Base-by-base conservation (phyloP, 2,797 vertebrate species). In the Sibirionetta formosa region DNA sequence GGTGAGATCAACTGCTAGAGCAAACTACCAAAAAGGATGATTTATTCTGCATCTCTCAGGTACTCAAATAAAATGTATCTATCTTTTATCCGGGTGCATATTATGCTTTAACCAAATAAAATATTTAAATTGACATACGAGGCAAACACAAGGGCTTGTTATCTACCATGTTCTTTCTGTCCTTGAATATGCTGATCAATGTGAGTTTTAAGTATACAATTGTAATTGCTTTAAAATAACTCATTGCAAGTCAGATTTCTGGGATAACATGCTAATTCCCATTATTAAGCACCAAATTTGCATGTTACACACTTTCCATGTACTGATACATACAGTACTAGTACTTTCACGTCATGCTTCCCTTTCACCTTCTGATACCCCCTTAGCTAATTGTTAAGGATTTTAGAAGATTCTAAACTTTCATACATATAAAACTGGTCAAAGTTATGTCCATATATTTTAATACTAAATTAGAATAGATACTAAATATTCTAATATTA, bases 401-500 rank as follows among this genome's bases (percentile, higher is more conserved):
- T 46, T 90, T 78, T 84, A 76, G 42, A 86, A 63, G 35, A 63
- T 86, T 88, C 56, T 83, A 83, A 88, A 54, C 50, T 81, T 76
- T 56, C 3, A 0, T 53, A 36, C 33, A 11, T 72, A 63, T 94
- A 76, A 89, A 95, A 69, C 14, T 31, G 54, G 50, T 65, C 53
- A 71, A 68, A 66, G 27, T 81, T 89, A 90, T 93, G 65, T 70
- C 61, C 84, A 58, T 81, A 72, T 95, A 94, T 64, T 91, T 36
- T 60, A 88, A 64, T 75, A 75, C 65, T 93, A 87, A 82, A 82
- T 77, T 94, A 75, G 89, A 91, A 86, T 94, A 86, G 53, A 42
- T 93, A 75, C n/a, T 88, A 93, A 96, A 91, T 91, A 95, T 93
- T 96, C 91, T 89, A 93, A 75, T 88, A 90, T 61, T 88, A 65